Evolutionary conservation across 2,888 invertebrate genomes (phyloP).

Genomic region (Tipula unca): DNA sequence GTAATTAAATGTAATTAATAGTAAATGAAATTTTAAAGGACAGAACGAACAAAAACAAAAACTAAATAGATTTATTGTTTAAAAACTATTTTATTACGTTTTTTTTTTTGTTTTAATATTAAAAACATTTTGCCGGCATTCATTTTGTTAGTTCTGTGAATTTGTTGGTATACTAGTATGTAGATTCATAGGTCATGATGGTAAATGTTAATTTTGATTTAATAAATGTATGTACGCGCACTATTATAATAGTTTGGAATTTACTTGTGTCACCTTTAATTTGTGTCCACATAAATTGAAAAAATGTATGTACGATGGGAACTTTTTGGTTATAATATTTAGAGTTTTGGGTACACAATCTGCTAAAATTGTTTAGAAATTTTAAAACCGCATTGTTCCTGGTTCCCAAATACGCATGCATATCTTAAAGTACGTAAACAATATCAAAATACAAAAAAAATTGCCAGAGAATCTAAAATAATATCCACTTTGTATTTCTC

Average conservation of each 20-base stretch:
- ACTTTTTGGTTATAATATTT: background rate
- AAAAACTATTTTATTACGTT: background rate
- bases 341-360: background rate
- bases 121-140: background rate
- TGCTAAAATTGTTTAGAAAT: background rate
- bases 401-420: background rate
- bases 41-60: background rate
- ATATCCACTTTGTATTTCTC: conserved; percentile 8
- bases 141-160: background rate
- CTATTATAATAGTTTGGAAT: background rate
- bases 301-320: background rate
- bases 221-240: background rate
- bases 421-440: background rate
- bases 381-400: background rate
- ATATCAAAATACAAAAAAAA: background rate
- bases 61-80: background rate
- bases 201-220: background rate
- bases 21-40: background rate
- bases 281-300: background rate
- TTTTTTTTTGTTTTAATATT: background rate
- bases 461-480: background rate
- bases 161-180: background rate
- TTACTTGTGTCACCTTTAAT: background rate
- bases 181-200: background rate
- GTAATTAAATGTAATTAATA: conserved; percentile 8